Percentiles rank a stretch among this genome's conserved stretches.
Evolutionary conservation across 2,888 invertebrate genomes (phyloP).

Genomic region (Calameuta pallipes): DNA sequence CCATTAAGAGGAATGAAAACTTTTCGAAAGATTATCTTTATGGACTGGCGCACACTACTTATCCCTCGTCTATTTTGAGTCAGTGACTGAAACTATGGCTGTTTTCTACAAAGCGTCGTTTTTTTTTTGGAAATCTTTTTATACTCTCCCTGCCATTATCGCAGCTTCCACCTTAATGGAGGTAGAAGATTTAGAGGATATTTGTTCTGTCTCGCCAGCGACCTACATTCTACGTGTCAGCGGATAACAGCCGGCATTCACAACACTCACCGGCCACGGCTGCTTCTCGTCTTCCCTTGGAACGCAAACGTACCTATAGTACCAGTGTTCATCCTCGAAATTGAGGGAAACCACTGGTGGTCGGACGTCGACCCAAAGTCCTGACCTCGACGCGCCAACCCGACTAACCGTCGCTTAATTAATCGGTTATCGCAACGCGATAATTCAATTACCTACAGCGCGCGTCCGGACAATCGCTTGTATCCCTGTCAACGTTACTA

Average conservation of each 20-base stretch:
- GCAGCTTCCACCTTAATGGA: not conserved
- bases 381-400: constrained; percentile 4
- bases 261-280: constrained; percentile 12
- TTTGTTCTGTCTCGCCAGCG: constrained; percentile 28
- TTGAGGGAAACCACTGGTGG: not conserved
- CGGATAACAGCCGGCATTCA: constrained; percentile 31
- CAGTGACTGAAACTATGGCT: not conserved
- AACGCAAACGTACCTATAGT: not conserved
- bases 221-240: constrained; percentile 34
- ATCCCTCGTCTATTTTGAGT: not conserved
- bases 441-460: constrained; percentile 13
- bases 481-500: constrained; percentile 5
- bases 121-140: not conserved
- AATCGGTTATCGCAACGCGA: constrained; percentile 11
- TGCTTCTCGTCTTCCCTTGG: not conserved
- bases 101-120: not conserved
- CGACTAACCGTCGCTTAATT: constrained; percentile 1
- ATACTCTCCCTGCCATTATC: not conserved
- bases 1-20: not conserved
- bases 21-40: not conserved
- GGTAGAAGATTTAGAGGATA: constrained; percentile 31
- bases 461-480: constrained; percentile 4
- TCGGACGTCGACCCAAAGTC: not conserved
- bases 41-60: not conserved
- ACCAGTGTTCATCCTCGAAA: not conserved